Percentiles rank a stretch among this genome's conserved stretches.
Evolutionary conservation across 2,888 invertebrate genomes (phyloP).

Genomic region (Nymphalis polychloros): DNA sequence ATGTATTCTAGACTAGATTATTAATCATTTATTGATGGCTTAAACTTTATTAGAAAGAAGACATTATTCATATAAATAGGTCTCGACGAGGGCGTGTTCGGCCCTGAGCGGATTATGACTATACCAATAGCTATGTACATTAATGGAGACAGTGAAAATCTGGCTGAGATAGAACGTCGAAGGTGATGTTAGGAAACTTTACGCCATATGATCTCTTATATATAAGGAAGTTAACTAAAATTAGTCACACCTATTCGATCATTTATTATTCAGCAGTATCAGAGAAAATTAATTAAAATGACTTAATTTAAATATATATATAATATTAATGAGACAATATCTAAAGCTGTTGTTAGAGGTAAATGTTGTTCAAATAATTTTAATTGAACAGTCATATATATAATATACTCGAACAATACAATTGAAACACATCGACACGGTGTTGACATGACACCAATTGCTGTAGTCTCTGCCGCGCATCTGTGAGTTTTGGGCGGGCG

Average conservation of each 20-base stretch:
- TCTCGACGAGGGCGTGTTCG: constrained; percentile 25
- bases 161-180: background rate
- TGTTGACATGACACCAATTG: constrained; percentile 29
- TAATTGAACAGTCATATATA: background rate
- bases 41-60: constrained; percentile 2
- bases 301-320: too few species aligned
- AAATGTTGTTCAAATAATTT: background rate
- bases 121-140: constrained; percentile 18
- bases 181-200: constrained; percentile 16
- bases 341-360: too few species aligned
- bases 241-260: background rate
- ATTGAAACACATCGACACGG: background rate
- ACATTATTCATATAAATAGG: constrained; percentile 7
- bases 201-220: background rate
- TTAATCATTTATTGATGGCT: constrained; percentile 1
- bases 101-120: constrained; percentile 42
- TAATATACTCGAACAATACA: constrained; percentile 7
- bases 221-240: background rate
- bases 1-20: background rate
- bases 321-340: too few species aligned
- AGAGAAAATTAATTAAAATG: too few species aligned
- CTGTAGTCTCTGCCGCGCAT: constrained; percentile 28
- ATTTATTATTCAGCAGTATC: too few species aligned
- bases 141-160: constrained; percentile 12
- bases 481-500: constrained; percentile 54